These are phyloP conservation scores for Australoheros scitulus DNA, from an alignment of 2,113 vertebrate species.

Conservation along the genomic window DNA sequence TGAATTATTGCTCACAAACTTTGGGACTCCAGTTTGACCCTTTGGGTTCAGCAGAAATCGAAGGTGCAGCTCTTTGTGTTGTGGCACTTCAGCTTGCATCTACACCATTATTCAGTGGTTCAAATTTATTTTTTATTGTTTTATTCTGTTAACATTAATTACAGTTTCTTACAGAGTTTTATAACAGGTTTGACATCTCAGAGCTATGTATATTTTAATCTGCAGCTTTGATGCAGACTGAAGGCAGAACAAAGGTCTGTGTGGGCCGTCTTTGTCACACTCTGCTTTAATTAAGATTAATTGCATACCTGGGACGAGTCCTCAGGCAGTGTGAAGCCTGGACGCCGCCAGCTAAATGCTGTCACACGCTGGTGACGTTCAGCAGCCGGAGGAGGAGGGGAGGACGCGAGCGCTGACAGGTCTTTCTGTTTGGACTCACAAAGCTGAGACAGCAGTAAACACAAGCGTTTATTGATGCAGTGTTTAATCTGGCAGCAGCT, in stretches of 20 bases:
- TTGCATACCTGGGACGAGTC: constrained; percentile 76
- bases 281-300: constrained; percentile 90
- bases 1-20: too few species aligned
- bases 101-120: neutral
- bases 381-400: neutral
- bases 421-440: neutral
- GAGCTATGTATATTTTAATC: constrained; percentile 1
- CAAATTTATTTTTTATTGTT: neutral
- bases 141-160: neutral
- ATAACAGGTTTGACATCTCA: neutral
- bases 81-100: neutral
- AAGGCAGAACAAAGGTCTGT: constrained; percentile 22
- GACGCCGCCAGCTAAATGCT: constrained; percentile 73
- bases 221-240: constrained; percentile 10
- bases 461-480: neutral
- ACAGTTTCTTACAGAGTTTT: neutral
- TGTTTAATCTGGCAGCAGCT: neutral
- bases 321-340: constrained; percentile 73
- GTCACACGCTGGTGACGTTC: constrained; percentile 56
- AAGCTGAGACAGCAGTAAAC: constrained; percentile 3
- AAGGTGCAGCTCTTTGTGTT: neutral
- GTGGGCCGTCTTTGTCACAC: constrained; percentile 75
- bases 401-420: neutral
- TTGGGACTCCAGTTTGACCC: rapidly evolving
- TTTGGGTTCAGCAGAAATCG: neutral